A percentile compares a stretch with the other conserved stretches of the same genome.
These are phyloP conservation scores for Tortricodes alternella DNA, from an alignment of 2,888 invertebrate species.

Conservation along the genomic window DNA sequence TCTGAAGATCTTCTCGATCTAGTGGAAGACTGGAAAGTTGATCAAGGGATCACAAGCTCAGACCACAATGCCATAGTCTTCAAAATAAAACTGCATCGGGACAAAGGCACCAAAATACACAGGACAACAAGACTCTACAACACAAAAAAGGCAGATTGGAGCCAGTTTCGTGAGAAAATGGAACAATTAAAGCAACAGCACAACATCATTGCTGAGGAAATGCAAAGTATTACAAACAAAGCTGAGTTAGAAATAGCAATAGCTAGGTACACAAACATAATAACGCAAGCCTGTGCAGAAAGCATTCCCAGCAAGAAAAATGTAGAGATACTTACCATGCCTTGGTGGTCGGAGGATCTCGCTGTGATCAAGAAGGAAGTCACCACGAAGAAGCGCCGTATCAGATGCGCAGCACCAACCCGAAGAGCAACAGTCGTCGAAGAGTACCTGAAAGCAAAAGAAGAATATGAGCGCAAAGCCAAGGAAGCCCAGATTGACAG, in stretches of 20 bases:
- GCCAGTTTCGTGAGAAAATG: not conserved
- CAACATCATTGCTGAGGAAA: not conserved
- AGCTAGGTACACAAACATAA: not conserved
- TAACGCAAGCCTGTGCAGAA: not conserved
- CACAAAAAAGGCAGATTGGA: not conserved
- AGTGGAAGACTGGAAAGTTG: constrained; percentile 26
- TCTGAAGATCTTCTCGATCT: constrained; percentile 1
- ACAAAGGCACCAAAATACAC: not conserved
- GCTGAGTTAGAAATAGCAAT: not conserved
- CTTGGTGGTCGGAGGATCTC: not conserved
- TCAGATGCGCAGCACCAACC: not conserved
- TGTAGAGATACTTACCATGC: not conserved
- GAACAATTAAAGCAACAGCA: not conserved
- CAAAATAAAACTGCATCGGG: not conserved
- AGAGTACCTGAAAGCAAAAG: not conserved
- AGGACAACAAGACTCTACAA: not conserved
- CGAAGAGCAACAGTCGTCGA: not conserved
- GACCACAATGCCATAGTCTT: constrained; percentile 16
- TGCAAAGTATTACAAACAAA: not conserved
- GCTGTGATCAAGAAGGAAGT: not conserved
- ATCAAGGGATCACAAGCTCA: constrained; percentile 23
- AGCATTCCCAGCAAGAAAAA: not conserved
- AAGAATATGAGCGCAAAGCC: not conserved
- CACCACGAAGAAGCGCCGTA: not conserved
- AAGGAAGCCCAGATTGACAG: not conserved